Conservation (phyloP, 2,113 vertebrate genomes). For the Rhea pennata region DNA sequence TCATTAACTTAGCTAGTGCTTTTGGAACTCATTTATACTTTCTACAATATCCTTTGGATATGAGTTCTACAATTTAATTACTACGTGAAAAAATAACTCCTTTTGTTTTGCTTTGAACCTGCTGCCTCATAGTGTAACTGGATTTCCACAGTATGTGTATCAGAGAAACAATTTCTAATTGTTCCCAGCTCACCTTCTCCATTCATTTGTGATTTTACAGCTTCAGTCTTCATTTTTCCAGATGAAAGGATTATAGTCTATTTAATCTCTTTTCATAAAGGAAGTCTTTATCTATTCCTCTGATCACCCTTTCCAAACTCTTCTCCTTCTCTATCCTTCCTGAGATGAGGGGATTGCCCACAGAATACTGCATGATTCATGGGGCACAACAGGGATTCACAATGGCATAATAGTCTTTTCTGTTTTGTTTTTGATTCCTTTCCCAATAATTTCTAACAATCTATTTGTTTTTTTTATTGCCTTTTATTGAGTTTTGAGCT, state of each 20-base stretch:
- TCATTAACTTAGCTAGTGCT: no score
- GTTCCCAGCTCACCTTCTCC: not conserved
- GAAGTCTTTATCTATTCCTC: not conserved
- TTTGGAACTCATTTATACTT: not conserved
- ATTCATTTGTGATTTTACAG: not conserved
- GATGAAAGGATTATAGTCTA: not conserved
- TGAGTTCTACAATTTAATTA: not conserved
- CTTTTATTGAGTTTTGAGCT: not conserved
- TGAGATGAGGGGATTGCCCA: accelerated
- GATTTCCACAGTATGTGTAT: not conserved
- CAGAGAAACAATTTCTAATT: not conserved
- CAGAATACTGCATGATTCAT: not conserved
- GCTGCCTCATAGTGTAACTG: not conserved
- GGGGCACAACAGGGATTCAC: not conserved
- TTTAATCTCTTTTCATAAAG: not conserved
- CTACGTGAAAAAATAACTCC: not conserved
- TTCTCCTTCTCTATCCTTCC: not conserved
- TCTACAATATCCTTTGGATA: not conserved
- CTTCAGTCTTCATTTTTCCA: not conserved
- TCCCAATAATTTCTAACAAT: not conserved
- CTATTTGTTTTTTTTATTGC: not conserved
- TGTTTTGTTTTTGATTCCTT: not conserved
- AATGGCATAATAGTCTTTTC: not conserved
- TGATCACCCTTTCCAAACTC: not conserved
- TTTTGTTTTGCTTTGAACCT: not conserved